Evolutionary conservation across 1,140 invertebrate species (phyloP), one percentile per base, ranked within the genome.

Genomic region (Pogonomyrmex californicus): DNA sequence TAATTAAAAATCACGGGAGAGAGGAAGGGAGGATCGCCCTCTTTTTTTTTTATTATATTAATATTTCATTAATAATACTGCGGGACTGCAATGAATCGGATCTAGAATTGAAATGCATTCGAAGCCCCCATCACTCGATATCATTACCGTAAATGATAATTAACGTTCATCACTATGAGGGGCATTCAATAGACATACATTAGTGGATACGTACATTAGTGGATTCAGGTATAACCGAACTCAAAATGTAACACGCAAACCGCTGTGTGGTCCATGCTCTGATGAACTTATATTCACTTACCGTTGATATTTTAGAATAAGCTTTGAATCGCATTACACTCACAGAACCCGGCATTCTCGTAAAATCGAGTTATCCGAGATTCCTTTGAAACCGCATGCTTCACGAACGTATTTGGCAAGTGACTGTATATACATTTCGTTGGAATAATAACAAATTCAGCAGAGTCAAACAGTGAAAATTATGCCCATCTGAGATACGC

Each of bases 251-350:
- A 83, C 79, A 30, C 17, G 66, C 66, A 73, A 73, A 83, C 79
- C 30, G 54, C 66, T 73, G 66, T 38, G 36, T 47, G 41, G 23
- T 23, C 79, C 68, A 83, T 60, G 79, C 68, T 75, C 79, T 83
- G 79, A 83, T 83, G 56, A 83, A 83, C 79, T 73, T 83, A 60
- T 44, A 73, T 83, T 75, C 68, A 75, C 68, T 83, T 75, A 83
- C 17, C 36, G 79, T 60, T 75, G 79, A 83, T 83, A 75, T 83
- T 83, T 83, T 83, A 83, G 79, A 75, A 83, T 83, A 83, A 17
- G 68, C 79, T 73, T 83, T 75, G 79, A 73, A 83, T 83, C 56
- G 68, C 68, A 54, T 68, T 68, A 73, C 30, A 60, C 33, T 83
- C 79, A n/a, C 54, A 49, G 78, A 60, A 30, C 14, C 17, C 54